phyloP scores from a whole-genome alignment of 30 jellyfish, hydroid and myxozoan species.

The Chrysaora quinquecirrha region DNA sequence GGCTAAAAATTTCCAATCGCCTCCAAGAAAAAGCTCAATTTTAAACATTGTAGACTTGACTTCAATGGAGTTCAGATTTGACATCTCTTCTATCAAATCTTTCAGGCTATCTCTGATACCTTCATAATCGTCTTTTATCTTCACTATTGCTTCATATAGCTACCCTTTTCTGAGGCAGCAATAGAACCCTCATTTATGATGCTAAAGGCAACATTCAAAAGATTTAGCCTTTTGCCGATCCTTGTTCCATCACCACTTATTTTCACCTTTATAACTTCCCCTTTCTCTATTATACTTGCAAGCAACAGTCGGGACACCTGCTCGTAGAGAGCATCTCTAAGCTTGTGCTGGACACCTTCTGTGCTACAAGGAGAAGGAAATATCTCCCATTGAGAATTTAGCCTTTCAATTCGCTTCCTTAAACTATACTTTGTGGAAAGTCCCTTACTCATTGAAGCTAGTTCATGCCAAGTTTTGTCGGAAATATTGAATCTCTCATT shows the following conservation, averaged over 20 bases:
- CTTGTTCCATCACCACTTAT: constrained; percentile 41
- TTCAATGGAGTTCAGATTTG: not conserved
- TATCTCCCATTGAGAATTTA: constrained; percentile 2
- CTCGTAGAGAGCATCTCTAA: constrained; percentile 1
- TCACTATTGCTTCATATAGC: constrained; percentile 9
- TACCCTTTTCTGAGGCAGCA: no score
- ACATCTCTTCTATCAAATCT: constrained; percentile 28
- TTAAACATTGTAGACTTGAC: constrained; percentile 8
- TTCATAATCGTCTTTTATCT: constrained; percentile 1
- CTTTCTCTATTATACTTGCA: not conserved
- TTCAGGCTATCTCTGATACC: constrained; percentile 1
- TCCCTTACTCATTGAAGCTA: not conserved
- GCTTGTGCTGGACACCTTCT: constrained; percentile 1
- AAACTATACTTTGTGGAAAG: not conserved
- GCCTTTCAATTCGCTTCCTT: not conserved
- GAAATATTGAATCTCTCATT: no score
- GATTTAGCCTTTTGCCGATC: constrained; percentile 37
- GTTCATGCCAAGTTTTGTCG: not conserved
- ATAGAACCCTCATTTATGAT: no score
- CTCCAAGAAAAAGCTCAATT: no score
- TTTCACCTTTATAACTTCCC: constrained; percentile 2
- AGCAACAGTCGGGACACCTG: constrained; percentile 7
- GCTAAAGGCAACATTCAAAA: constrained; percentile 17
- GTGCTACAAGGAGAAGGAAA: constrained; percentile 11
- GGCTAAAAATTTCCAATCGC: constrained; percentile 61